These are phyloP conservation scores for silkworm (Bombyx mori) DNA, from an alignment of 1,140 invertebrate species.

Conservation along the genomic window ASM3026992v2 NC_085116.1:10246001-10246500, in stretches of 20 bases:
- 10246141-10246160: slow-evolving; percentile 39
- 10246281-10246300: slow-evolving; percentile 29
- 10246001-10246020: too few relatives aligned
- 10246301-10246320: slow-evolving; percentile 30
- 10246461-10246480: background rate
- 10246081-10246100: slow-evolving; percentile 11
- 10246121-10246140: slow-evolving; percentile 60
- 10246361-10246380: too few relatives aligned
- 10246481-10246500: slow-evolving; percentile 1
- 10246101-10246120: slow-evolving; percentile 36
- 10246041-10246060: background rate
- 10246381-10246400: too few relatives aligned
- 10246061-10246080: background rate
- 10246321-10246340: too few relatives aligned
- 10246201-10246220: slow-evolving; percentile 62
- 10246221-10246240: slow-evolving; percentile 68
- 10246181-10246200: slow-evolving; percentile 67
- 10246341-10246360: too few relatives aligned
- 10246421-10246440: too few relatives aligned
- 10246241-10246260: slow-evolving; percentile 45
- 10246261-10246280: slow-evolving; percentile 53
- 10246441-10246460: too few relatives aligned
- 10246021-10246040: too few relatives aligned
- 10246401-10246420: too few relatives aligned
- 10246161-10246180: slow-evolving; percentile 52